Conservation (phyloP, 2,888 invertebrate species). For the Cryptocephalus primarius region DNA sequence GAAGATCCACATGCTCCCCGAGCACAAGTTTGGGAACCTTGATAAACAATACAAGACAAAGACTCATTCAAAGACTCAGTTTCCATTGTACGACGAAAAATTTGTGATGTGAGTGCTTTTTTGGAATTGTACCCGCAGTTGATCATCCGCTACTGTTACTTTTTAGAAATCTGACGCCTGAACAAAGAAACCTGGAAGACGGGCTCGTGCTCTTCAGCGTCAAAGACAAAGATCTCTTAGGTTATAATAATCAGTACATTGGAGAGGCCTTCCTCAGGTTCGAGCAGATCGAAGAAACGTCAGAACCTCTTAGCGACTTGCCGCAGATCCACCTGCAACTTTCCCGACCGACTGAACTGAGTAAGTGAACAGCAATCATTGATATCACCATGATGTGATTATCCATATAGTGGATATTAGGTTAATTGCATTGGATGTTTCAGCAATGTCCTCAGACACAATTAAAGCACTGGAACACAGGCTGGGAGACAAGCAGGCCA, state of each 20-base stretch:
- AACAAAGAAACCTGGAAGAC: slow-evolving; percentile 56
- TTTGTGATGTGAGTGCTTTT: slow-evolving; percentile 76
- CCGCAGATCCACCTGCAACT: slow-evolving; percentile 66
- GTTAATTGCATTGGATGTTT: slow-evolving; percentile 4
- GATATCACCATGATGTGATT: neutral
- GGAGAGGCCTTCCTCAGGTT: slow-evolving; percentile 88
- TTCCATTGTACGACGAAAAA: slow-evolving; percentile 90
- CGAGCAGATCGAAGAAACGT: slow-evolving; percentile 57
- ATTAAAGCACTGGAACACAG: slow-evolving; percentile 70
- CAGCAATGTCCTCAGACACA: slow-evolving; percentile 51
- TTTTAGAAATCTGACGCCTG: slow-evolving; percentile 56
- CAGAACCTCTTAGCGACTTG: slow-evolving; percentile 47
- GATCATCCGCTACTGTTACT: neutral
- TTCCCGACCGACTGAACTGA: slow-evolving; percentile 54
- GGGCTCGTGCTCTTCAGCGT: slow-evolving; percentile 79
- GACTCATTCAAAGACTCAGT: slow-evolving; percentile 83
- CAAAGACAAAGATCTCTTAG: slow-evolving; percentile 93
- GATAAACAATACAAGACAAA: slow-evolving; percentile 71
- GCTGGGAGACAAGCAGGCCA: slow-evolving; percentile 79
- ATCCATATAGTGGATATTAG: neutral
- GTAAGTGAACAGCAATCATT: slow-evolving; percentile 36
- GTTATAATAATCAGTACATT: slow-evolving; percentile 84
- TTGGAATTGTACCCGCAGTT: neutral
- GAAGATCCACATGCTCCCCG: slow-evolving; percentile 73
- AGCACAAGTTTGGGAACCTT: slow-evolving; percentile 66